These are phyloP conservation scores for Listronotus bonariensis DNA, from an alignment of 1,140 invertebrate genomes.

Conservation along the genomic window DNA sequence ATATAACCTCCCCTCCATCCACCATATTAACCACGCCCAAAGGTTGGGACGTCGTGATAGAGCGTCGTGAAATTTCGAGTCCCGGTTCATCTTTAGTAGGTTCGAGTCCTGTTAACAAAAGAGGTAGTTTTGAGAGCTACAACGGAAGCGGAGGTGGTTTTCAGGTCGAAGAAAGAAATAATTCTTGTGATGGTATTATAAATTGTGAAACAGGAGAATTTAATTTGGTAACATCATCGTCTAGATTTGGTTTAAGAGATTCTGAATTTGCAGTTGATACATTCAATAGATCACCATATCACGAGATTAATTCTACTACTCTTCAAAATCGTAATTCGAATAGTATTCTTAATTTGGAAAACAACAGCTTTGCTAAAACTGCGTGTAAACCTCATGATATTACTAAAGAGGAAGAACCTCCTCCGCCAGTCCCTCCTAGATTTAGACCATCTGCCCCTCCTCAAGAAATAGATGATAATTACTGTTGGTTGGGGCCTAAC, in stretches of 20 bases:
- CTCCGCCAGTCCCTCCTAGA: conserved; percentile 26
- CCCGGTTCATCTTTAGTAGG: conserved; percentile 6
- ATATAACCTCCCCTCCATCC: not conserved
- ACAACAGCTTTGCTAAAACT: too few species aligned
- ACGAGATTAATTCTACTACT: too few species aligned
- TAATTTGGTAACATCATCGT: not conserved
- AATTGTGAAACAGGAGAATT: not conserved
- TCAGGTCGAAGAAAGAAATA: not conserved
- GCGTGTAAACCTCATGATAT: not conserved
- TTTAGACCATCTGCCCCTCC: conserved; percentile 38
- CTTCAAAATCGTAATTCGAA: not conserved
- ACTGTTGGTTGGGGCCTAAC: conserved; percentile 2
- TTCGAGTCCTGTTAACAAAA: not conserved
- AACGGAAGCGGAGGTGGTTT: not conserved
- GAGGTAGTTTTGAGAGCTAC: not conserved
- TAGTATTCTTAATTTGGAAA: not conserved
- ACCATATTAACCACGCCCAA: conserved; percentile 25
- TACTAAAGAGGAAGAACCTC: not conserved
- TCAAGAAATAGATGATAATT: conserved; percentile 24
- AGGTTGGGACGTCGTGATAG: conserved; percentile 45
- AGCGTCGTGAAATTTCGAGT: conserved; percentile 21
- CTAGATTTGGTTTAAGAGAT: not conserved
- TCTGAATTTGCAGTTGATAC: not conserved
- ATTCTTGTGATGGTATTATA: not conserved
- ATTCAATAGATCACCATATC: conserved; percentile 4